These are phyloP conservation scores for Lanius collurio DNA, from an alignment of 2,113 vertebrate species.

Conservation along the genomic window DNA sequence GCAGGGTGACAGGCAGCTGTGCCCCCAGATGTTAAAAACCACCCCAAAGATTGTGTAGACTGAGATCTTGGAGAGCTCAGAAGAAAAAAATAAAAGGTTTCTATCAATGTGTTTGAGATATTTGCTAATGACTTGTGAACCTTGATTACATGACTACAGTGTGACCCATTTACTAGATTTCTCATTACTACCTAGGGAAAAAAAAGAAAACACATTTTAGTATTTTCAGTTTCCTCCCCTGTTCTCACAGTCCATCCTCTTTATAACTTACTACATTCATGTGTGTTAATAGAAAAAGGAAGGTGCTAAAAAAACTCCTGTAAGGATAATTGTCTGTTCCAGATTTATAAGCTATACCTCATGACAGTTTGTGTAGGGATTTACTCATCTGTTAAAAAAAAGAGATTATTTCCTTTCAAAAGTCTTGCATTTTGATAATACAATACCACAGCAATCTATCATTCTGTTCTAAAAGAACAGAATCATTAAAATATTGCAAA, in stretches of 20 bases:
- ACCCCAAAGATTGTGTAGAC: background rate
- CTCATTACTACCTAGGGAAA: background rate
- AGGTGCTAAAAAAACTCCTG: background rate
- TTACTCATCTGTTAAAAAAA: slow-evolving; percentile 44
- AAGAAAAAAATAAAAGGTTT: background rate
- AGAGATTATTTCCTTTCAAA: background rate
- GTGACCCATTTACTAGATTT: background rate
- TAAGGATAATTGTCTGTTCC: slow-evolving; percentile 32
- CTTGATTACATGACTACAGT: background rate
- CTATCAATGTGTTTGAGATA: background rate
- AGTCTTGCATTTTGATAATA: slow-evolving; percentile 27
- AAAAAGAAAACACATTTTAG: background rate
- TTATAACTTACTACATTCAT: background rate
- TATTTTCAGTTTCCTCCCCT: background rate
- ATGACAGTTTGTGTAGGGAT: slow-evolving; percentile 20
- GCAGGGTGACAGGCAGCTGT: background rate
- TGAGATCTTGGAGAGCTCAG: background rate
- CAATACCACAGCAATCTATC: background rate
- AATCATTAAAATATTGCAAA: slow-evolving; percentile 16
- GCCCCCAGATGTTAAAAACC: background rate
- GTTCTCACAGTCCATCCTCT: background rate
- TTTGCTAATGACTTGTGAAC: background rate
- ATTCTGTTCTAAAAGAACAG: slow-evolving; percentile 7
- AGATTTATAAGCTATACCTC: background rate
- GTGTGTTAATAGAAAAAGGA: slow-evolving; percentile 5